Base-by-base conservation (phyloP, 2,113 vertebrate genomes). In the Halcyon senegalensis region DNA sequence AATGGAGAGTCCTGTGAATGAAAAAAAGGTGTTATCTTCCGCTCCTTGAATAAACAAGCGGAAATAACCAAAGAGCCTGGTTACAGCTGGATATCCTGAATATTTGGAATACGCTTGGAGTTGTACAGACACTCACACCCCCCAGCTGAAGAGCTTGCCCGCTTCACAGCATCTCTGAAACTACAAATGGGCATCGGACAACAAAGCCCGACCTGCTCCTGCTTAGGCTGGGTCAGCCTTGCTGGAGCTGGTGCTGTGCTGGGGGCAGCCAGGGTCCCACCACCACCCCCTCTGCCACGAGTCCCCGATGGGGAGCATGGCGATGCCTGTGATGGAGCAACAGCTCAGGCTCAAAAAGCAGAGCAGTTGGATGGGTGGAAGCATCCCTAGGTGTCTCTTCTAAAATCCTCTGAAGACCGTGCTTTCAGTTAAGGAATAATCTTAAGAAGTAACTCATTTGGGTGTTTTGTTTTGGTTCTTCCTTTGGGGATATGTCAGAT, bases 1-100 rank as follows among this genome's bases (percentile, higher is more conserved):
- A 48, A 14, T 1, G 15, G 39, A 5, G 39, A 41, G 41, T 2
- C 2, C 2, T 8, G 0, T 13, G 80, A 13, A 0, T 13, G 89
- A 73, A 39, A 64, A 4, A 39, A 62, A 86, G 73, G 80, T 60
- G 77, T 28, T 43, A 7, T 1, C 25, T 55, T 66, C 85, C 9
- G 1, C 59, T 66, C 27, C 0, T 3, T 53, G 77, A 44, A 66
- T 13, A 60, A 53, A 56, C 20, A 69, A 27, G 46, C 0, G 8
- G 78, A 21, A 82, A 48, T 10, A 16, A 10, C 27, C 3, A 14
- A 15, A 62, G 55, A 30, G 33, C 64, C 60, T 37, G 69, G 8
- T 7, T 80, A 5, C 55, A 66, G 72, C 59, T 37, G 80, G 76
- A 10, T 33, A 0, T 53, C 48, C 23, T 8, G 67, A 37, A 12